A percentile compares a stretch with the other conserved stretches of the same genome.
Evolutionary conservation across 1,140 invertebrate species (phyloP).

Genomic region (Drosophila grimshawi): DNA sequence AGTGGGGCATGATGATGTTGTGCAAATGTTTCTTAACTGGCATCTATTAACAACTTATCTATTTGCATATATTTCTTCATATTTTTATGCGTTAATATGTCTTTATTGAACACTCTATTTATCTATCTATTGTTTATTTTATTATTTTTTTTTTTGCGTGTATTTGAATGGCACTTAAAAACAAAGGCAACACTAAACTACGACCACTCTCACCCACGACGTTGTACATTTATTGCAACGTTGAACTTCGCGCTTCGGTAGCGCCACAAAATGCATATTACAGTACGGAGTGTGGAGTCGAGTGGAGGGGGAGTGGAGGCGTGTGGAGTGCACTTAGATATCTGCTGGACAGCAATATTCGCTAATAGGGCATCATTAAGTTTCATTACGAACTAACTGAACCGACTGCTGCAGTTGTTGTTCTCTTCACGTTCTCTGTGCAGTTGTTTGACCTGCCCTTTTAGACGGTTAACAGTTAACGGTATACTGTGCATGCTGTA

Average conservation of each 20-base stretch:
- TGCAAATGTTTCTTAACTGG: too few species aligned
- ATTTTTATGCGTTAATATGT: not conserved
- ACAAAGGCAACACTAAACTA: not conserved
- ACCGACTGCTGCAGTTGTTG: slow-evolving; percentile 19
- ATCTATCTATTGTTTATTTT: slow-evolving; percentile 1
- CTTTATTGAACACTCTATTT: slow-evolving; percentile 1
- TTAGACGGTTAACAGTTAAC: not conserved
- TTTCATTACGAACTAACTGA: slow-evolving; percentile 59
- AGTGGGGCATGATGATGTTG: too few species aligned
- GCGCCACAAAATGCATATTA: slow-evolving; percentile 61
- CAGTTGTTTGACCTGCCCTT: slow-evolving; percentile 3
- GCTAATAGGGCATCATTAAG: slow-evolving; percentile 77
- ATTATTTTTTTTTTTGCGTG: not conserved
- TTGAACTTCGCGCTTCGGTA: slow-evolving; percentile 65
- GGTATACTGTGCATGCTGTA: not conserved
- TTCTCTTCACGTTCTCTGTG: not conserved
- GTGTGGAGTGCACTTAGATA: slow-evolving; percentile 34
- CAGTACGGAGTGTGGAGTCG: slow-evolving; percentile 47
- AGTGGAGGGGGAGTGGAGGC: too few species aligned
- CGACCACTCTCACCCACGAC: not conserved
- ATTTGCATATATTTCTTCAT: too few species aligned
- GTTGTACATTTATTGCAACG: slow-evolving; percentile 6
- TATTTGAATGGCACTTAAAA: not conserved
- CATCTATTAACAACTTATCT: not conserved
- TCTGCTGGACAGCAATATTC: slow-evolving; percentile 30